phyloP scores from a whole-genome alignment of 1,140 invertebrate genomes.

The Brachystomella parvula region DNA sequence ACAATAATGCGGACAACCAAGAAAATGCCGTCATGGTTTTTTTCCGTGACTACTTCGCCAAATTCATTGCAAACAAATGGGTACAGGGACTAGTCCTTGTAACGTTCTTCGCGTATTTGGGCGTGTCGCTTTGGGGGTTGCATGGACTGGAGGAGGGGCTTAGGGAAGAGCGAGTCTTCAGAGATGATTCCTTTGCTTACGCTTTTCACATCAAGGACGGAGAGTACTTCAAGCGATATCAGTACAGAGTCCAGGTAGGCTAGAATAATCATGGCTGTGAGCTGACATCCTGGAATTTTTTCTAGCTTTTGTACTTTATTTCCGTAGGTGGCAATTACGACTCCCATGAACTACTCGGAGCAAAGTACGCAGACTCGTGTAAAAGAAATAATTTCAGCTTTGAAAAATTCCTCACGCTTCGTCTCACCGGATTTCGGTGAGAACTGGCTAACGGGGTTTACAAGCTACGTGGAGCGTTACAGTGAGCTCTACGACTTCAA shows the following conservation, averaged over 20 bases:
- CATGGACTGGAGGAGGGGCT: constrained; percentile 80
- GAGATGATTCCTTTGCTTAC: constrained; percentile 79
- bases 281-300: neutral
- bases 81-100: constrained; percentile 57
- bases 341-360: constrained; percentile 76
- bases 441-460: constrained; percentile 79
- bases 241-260: constrained; percentile 72
- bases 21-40: constrained; percentile 80
- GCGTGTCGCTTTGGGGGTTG: constrained; percentile 76
- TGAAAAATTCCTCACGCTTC: constrained; percentile 67
- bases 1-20: constrained; percentile 74
- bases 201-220: constrained; percentile 81
- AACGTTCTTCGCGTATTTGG: constrained; percentile 66
- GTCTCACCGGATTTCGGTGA: constrained; percentile 60
- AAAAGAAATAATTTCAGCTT: constrained; percentile 63
- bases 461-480: constrained; percentile 65
- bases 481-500: constrained; percentile 63
- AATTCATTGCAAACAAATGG: constrained; percentile 62
- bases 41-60: constrained; percentile 71
- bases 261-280: neutral
- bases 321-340: constrained; percentile 70
- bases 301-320: neutral
- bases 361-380: constrained; percentile 64
- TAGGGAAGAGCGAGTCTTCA: constrained; percentile 71
- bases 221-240: constrained; percentile 78